Evolutionary conservation across 2,113 vertebrate species (phyloP), one percentile per base, ranked within the genome.

Genomic region (Myrmecobius fasciatus): DNA sequence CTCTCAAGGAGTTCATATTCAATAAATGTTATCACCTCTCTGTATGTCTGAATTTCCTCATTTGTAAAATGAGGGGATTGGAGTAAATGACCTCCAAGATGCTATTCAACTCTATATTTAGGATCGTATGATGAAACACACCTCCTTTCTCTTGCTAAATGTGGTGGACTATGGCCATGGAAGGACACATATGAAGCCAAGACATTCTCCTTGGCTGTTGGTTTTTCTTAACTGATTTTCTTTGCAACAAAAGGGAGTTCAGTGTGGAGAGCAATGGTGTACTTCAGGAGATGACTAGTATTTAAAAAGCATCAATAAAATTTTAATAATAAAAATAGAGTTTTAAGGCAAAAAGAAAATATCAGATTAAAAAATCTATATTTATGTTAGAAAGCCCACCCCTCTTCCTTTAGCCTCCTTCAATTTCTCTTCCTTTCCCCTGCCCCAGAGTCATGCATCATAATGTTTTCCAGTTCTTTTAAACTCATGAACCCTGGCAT

Each of bases 331-430:
- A 43, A 83, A 83, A 43, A 83, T 8, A 43, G n/a, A n/a, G 36
- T n/a, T 36, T n/a, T 36, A 75, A 17, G 60, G 14, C 60, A 75
- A 75, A 75, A 95, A 93, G 83, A 60, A 96, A 92, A 75, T 14
- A 94, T 53, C 53, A 49, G 52, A 46, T 47, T 75, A 36, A 83
- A 92, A 96, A 95, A 31, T 12, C 52, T 26, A 9, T 56, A 51
- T 92, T 51, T 75, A n/a, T 52, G 91, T 12, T 53, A 67, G 67
- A 46, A 53, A 53, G 28, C 89, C 36, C 11, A 14, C 47, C 89
- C 93, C 36, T 49, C 47, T 28, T n/a, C 89, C 75, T 60, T 51
- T 47, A 52, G 36, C 67, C 25, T 53, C 31, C 0, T 17, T 12
- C 88, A 83, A 83, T 83, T 43, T 22, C 91, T 47, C 46, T 49